Evolutionary conservation across 2,113 vertebrate genomes (phyloP).

Genomic region (Brachyistius frenatus): DNA sequence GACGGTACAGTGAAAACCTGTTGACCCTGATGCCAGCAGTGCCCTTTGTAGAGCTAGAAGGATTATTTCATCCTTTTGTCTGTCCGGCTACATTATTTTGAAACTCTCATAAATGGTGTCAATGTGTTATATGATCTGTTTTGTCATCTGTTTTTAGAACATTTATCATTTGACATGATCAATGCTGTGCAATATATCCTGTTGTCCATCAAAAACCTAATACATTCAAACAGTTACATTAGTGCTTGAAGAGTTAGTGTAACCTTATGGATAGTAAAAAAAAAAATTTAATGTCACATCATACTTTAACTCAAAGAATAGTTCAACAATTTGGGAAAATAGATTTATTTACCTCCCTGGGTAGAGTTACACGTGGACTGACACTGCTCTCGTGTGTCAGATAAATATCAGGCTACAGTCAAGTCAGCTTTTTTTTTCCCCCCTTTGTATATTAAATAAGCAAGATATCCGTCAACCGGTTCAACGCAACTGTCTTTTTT

Average conservation of each 20-base stretch:
- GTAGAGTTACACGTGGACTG: neutral
- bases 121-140: constrained; percentile 26
- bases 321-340: constrained; percentile 16
- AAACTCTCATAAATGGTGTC: constrained; percentile 41
- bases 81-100: constrained; percentile 45
- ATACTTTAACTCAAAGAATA: constrained; percentile 11
- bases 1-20: constrained; percentile 69
- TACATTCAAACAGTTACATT: neutral
- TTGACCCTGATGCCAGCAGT: constrained; percentile 73
- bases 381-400: neutral
- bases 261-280: neutral
- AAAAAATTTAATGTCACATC: neutral
- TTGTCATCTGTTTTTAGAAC: constrained; percentile 8
- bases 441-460: no score
- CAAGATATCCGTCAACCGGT: no score
- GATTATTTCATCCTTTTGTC: constrained; percentile 60
- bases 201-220: constrained; percentile 8
- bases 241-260: constrained; percentile 3
- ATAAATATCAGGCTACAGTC: neutral
- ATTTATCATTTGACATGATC: constrained; percentile 17
- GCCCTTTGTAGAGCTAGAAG: constrained; percentile 64
- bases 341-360: neutral
- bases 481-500: no score
- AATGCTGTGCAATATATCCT: constrained; percentile 1
- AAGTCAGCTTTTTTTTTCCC: no score